These are phyloP conservation scores for Chunga burmeisteri DNA, from an alignment of 2,113 vertebrate species.

Conservation along the genomic window DNA sequence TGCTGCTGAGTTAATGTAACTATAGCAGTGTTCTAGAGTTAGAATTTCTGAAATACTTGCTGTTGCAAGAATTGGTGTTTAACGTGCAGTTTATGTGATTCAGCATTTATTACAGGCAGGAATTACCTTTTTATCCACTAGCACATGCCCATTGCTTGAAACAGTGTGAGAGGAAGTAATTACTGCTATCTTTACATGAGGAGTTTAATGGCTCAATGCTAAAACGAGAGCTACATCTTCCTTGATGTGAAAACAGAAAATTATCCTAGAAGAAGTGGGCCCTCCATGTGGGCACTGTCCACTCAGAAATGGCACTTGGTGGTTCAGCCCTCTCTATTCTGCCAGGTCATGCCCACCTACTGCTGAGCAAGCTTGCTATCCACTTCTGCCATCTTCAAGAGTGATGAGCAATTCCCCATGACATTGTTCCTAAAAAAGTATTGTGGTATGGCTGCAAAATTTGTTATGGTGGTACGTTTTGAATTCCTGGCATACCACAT, in stretches of 20 bases:
- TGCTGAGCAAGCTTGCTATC: not conserved
- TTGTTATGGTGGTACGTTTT: fast-evolving
- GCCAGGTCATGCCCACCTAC: too few species aligned
- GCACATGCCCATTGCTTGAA: not conserved
- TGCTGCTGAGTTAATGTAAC: not conserved
- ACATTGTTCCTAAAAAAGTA: too few species aligned
- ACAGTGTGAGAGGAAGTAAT: not conserved
- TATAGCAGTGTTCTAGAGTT: not conserved
- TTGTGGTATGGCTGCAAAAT: not conserved
- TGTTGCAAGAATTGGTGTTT: not conserved
- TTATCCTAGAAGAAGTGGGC: not conserved
- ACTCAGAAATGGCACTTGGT: fast-evolving
- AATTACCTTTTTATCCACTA: not conserved
- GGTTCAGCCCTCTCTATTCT: not conserved
- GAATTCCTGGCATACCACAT: not conserved
- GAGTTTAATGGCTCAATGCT: not conserved
- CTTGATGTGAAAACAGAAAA: not conserved
- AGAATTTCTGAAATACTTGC: not conserved
- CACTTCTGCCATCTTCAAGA: not conserved
- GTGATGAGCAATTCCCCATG: fast-evolving
- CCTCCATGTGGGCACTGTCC: not conserved
- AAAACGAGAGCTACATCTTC: not conserved
- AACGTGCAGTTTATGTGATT: not conserved
- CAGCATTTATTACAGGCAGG: not conserved
- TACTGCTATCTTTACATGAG: not conserved